phyloP scores from a whole-genome alignment of 2,797 vertebrate species.

The Lacerta viridis region DNA sequence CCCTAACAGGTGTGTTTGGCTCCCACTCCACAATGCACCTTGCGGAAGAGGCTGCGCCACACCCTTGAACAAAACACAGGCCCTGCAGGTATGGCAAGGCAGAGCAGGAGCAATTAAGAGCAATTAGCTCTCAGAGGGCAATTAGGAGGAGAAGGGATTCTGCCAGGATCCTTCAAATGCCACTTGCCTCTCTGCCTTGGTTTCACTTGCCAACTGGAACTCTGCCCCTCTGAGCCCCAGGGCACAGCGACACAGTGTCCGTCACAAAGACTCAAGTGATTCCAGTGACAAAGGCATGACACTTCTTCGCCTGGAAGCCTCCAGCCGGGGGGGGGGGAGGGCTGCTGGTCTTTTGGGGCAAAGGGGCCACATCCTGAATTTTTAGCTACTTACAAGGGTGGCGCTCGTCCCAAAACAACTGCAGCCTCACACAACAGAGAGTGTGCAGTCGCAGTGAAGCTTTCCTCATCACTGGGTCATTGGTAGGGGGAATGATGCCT shows the following conservation, averaged over 20 bases:
- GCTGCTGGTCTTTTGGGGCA: too few species aligned
- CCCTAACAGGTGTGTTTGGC: neutral
- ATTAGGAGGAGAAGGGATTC: too few species aligned
- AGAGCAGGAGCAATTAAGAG: neutral
- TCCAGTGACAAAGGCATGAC: neutral
- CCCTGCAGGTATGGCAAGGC: neutral
- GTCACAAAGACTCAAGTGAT: neutral
- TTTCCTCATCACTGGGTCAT: too few species aligned
- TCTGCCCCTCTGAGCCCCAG: neutral
- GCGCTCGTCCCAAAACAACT: too few species aligned
- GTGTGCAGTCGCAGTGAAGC: too few species aligned
- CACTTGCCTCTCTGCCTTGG: too few species aligned
- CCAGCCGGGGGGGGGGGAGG: too few species aligned
- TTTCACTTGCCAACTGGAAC: neutral
- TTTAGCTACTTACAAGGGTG: too few species aligned
- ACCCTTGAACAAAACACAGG: neutral
- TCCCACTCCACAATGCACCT: constrained; percentile 3
- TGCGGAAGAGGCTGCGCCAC: constrained; percentile 5
- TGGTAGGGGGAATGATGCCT: too few species aligned
- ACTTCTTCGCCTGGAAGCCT: neutral
- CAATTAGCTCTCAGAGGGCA: constrained; percentile 3
- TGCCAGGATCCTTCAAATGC: neutral
- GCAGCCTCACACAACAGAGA: too few species aligned
- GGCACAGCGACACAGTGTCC: neutral
- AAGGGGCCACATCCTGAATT: too few species aligned